Conservation (phyloP, 2,888 invertebrate species). For the Cheilosia scutellata region DNA sequence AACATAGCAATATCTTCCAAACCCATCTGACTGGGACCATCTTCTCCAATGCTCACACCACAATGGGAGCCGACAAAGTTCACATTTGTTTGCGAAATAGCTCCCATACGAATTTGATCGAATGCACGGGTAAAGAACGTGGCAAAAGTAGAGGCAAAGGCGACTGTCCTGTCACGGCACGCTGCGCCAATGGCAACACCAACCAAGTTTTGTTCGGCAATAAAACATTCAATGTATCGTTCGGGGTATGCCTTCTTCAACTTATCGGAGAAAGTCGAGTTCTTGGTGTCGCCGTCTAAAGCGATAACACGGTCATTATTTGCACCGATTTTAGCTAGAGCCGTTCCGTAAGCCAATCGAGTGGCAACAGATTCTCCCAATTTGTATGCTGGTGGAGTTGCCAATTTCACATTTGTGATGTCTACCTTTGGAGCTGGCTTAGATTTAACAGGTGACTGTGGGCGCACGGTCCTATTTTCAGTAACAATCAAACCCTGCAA, state of each 20-base stretch:
- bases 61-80: constrained; percentile 99
- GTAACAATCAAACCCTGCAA: constrained; percentile 85
- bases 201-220: constrained; percentile 99
- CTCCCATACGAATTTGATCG: constrained; percentile 99
- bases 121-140: constrained; percentile 98
- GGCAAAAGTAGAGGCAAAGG: constrained; percentile 98
- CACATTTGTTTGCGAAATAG: constrained; percentile 98
- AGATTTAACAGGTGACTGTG: constrained; percentile 87
- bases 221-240: constrained; percentile 97
- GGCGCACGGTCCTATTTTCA: constrained; percentile 84
- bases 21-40: constrained; percentile 99
- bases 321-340: constrained; percentile 93
- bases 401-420: constrained; percentile 89
- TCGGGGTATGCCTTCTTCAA: constrained; percentile 90
- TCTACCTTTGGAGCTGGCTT: constrained; percentile 90
- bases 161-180: constrained; percentile 95
- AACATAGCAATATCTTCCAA: constrained; percentile 99
- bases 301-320: constrained; percentile 93
- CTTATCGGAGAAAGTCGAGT: constrained; percentile 98
- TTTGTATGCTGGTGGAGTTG: constrained; percentile 93
- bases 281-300: constrained; percentile 99
- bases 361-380: constrained; percentile 92
- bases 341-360: constrained; percentile 96
- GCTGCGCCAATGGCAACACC: constrained; percentile 98
- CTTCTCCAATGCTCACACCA: constrained; percentile 99